Conservation (phyloP, 64 coral and sea anemone species). For the Montipora sp. region DNA sequence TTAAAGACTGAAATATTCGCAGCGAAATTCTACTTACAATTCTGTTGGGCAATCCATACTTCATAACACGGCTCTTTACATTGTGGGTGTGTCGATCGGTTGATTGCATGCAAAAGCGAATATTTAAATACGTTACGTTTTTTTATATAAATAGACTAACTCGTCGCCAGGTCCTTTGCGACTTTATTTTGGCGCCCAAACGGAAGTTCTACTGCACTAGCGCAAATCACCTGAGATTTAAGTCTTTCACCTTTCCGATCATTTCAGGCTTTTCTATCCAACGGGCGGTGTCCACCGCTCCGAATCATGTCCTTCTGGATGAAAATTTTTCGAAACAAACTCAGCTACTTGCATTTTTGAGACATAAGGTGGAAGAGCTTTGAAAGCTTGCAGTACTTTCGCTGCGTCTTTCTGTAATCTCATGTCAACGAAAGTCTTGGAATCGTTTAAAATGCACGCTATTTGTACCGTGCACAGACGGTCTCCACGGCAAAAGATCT, state of each 20-base stretch:
- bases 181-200: too few species aligned
- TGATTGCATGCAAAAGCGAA: too few species aligned
- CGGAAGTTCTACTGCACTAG: too few species aligned
- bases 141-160: too few species aligned
- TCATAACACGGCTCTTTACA: too few species aligned
- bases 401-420: conserved; percentile 49
- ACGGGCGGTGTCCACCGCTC: conserved; percentile 61
- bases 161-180: too few species aligned
- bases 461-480: conserved; percentile 81
- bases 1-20: too few species aligned
- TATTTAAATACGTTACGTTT: too few species aligned
- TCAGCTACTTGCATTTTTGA: conserved; percentile 22
- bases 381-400: conserved; percentile 51
- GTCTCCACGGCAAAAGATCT: conserved; percentile 81
- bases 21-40: too few species aligned
- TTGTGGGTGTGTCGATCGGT: too few species aligned
- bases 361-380: conserved; percentile 20
- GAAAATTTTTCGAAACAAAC: conserved; percentile 84
- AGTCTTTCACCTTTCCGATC: conserved; percentile 66
- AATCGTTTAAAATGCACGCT: conserved; percentile 87
- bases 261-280: conserved; percentile 76
- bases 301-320: conserved; percentile 68
- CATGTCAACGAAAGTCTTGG: conserved; percentile 96
- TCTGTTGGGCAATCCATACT: too few species aligned
- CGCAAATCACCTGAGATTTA: conserved; percentile 42